phyloP scores from a whole-genome alignment of 2,113 vertebrate species.

The Ammodramus savannarum region DNA sequence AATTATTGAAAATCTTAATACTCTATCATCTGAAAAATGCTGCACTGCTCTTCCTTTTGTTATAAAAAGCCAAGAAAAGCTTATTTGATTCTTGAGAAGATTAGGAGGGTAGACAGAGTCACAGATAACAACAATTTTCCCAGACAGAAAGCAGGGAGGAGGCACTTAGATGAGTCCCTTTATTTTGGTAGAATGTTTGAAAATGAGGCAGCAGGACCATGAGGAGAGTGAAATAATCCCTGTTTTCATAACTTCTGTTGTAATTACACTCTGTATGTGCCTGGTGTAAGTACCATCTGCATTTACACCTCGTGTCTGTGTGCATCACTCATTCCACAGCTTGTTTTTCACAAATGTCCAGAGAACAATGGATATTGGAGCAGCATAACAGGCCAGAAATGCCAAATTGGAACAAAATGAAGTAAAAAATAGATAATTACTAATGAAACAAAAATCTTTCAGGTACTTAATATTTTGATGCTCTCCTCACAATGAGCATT shows the following conservation, averaged over 20 bases:
- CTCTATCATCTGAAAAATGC: not conserved
- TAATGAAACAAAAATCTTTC: not conserved
- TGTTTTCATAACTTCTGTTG: not conserved
- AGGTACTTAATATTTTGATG: not conserved
- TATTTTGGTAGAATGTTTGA: not conserved
- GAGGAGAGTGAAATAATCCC: not conserved
- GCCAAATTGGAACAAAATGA: not conserved
- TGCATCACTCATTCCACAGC: not conserved
- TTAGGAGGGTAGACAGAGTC: not conserved
- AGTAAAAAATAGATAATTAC: not conserved
- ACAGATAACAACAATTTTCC: not conserved
- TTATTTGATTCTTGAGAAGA: not conserved
- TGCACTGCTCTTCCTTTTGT: not conserved
- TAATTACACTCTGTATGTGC: not conserved
- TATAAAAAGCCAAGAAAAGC: not conserved
- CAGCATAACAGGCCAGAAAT: not conserved
- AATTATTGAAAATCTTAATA: not conserved
- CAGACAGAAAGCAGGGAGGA: not conserved
- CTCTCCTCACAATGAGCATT: not conserved
- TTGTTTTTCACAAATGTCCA: not conserved
- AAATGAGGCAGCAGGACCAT: not conserved
- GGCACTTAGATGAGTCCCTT: not conserved
- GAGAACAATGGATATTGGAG: not conserved
- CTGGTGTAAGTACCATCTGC: not conserved
- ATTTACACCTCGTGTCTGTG: fast-evolving